These are phyloP conservation scores for Nomada ferruginata DNA, from an alignment of 2,888 invertebrate species.

Conservation along the genomic window DNA sequence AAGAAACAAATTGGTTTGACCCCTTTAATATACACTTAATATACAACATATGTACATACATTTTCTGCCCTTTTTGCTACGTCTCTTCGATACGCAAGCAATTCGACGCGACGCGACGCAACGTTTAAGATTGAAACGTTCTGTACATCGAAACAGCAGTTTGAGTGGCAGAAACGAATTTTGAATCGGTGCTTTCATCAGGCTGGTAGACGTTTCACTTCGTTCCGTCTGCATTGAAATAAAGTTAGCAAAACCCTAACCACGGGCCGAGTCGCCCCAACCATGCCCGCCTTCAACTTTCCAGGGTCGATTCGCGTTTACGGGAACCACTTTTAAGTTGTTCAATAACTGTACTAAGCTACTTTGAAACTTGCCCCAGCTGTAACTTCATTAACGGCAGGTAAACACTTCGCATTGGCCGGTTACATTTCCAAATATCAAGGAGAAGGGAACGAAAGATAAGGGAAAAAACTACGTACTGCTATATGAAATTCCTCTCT, in stretches of 20 bases:
- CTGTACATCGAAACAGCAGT: slow-evolving; percentile 22
- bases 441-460: background rate
- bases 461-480: background rate
- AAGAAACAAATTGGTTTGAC: too few species aligned
- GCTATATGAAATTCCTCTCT: slow-evolving; percentile 1
- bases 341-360: slow-evolving; percentile 50
- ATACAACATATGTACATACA: too few species aligned
- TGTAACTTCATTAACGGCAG: slow-evolving; percentile 60
- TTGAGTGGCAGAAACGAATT: slow-evolving; percentile 50
- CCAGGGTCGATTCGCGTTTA: slow-evolving; percentile 51
- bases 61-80: background rate
- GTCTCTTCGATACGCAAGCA: background rate
- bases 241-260: slow-evolving; percentile 71
- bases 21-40: too few species aligned
- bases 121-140: slow-evolving; percentile 9
- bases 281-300: slow-evolving; percentile 29
- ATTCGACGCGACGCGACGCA: slow-evolving; percentile 11
- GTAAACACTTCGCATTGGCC: slow-evolving; percentile 42
- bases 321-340: slow-evolving; percentile 47
- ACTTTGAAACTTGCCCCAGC: slow-evolving; percentile 38
- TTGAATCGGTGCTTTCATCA: slow-evolving; percentile 49
- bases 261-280: slow-evolving; percentile 39
- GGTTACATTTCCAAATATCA: slow-evolving; percentile 41
- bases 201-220: slow-evolving; percentile 56
- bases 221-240: slow-evolving; percentile 67